Percentiles rank a stretch among this genome's conserved stretches.
Evolutionary conservation across 2,113 vertebrate genomes (phyloP).

Genomic region (Cettia cetti): DNA sequence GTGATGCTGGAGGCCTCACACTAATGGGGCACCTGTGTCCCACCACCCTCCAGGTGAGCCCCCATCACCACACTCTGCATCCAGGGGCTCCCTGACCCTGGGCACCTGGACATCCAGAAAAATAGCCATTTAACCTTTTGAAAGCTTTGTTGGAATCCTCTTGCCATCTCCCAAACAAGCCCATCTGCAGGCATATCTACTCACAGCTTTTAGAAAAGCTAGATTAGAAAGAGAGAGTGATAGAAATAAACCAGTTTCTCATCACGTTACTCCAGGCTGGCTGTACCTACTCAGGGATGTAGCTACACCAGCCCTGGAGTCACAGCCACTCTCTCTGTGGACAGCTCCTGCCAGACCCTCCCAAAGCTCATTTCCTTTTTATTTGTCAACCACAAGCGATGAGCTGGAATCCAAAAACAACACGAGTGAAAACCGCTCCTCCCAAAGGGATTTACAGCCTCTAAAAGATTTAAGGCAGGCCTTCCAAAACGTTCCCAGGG

Average conservation of each 20-base stretch:
- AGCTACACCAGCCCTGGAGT: not conserved
- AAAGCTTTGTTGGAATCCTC: not conserved
- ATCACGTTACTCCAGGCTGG: not conserved
- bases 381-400: not conserved
- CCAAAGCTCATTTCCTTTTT: not conserved
- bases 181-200: not conserved
- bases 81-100: not conserved
- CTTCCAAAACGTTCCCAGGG: not conserved
- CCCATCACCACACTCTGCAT: not conserved
- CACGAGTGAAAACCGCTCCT: not conserved
- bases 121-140: not conserved
- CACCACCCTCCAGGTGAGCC: not conserved
- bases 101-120: not conserved
- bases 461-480: not conserved
- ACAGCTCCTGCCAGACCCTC: not conserved
- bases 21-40: fast-evolving
- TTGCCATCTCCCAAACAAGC: not conserved
- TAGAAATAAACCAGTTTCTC: not conserved
- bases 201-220: not conserved
- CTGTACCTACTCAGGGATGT: not conserved
- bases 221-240: not conserved
- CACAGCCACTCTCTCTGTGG: not conserved
- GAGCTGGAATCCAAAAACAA: not conserved
- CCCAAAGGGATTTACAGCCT: not conserved
- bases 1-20: not conserved